Evolutionary conservation across 2,113 vertebrate genomes (phyloP).

Genomic region (Menidia beryllina): DNA sequence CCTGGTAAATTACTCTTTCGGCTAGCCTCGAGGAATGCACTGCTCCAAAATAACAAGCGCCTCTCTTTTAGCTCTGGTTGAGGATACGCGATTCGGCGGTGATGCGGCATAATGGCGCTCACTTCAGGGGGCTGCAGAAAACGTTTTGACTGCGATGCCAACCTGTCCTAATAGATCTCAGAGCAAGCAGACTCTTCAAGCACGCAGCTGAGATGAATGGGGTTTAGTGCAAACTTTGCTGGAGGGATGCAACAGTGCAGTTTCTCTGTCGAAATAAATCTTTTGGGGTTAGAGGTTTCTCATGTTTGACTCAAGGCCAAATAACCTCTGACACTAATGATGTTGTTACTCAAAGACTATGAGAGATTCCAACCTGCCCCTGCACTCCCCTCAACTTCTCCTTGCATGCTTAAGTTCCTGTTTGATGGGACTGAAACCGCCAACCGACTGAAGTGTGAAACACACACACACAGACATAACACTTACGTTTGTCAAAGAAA

Average conservation of each 20-base stretch:
- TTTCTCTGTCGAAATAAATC: slow-evolving; percentile 51
- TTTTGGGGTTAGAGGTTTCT: slow-evolving; percentile 28
- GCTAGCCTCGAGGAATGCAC: slow-evolving; percentile 38
- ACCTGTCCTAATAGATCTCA: slow-evolving; percentile 66
- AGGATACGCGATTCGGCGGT: slow-evolving; percentile 39
- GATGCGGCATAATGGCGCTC: slow-evolving; percentile 34
- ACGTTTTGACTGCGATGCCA: slow-evolving; percentile 60
- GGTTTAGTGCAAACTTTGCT: slow-evolving; percentile 63
- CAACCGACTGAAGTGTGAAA: not conserved
- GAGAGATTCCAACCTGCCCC: slow-evolving; percentile 29
- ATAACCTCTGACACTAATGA: slow-evolving; percentile 59
- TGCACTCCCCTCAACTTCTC: too few relatives aligned
- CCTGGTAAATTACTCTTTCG: slow-evolving; percentile 48
- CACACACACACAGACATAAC: not conserved
- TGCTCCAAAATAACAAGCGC: slow-evolving; percentile 39
- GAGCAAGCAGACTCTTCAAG: slow-evolving; percentile 30
- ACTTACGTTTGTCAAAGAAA: not conserved
- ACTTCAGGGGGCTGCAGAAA: slow-evolving; percentile 39
- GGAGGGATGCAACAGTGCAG: slow-evolving; percentile 46
- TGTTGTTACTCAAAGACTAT: slow-evolving; percentile 30
- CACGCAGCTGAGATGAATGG: slow-evolving; percentile 42
- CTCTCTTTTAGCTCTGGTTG: slow-evolving; percentile 33
- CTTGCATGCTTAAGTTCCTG: slow-evolving; percentile 21
- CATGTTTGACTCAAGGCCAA: slow-evolving; percentile 47
- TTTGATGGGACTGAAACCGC: slow-evolving; percentile 19